Evolutionary conservation across 2,888 invertebrate genomes (phyloP).

Genomic region (Sipunculus nudus): DNA sequence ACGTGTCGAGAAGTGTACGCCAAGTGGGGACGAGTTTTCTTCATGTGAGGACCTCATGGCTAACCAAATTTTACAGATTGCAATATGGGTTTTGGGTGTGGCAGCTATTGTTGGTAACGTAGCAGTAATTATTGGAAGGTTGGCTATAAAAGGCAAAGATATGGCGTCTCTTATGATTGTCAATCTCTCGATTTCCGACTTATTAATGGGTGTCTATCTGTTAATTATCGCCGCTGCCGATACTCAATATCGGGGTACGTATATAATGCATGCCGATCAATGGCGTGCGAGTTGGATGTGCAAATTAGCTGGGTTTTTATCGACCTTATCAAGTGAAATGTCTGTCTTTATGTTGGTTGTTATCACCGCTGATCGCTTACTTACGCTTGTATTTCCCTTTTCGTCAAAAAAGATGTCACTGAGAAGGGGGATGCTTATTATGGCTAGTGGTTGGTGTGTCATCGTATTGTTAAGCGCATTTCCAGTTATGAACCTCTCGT

Average conservation of each 20-base stretch:
- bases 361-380: background rate
- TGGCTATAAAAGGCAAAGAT: background rate
- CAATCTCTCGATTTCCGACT: background rate
- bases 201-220: background rate
- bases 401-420: background rate
- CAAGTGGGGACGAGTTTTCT: background rate
- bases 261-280: background rate
- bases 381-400: background rate
- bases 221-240: background rate
- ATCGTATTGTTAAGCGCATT: background rate
- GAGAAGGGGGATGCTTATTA: background rate
- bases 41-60: too few relatives aligned
- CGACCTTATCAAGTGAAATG: background rate
- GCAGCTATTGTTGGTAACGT: background rate
- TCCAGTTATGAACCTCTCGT: background rate
- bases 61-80: background rate
- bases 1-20: background rate
- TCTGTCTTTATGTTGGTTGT: background rate
- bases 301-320: background rate
- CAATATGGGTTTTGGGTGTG: background rate
- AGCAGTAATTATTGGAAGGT: background rate
- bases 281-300: background rate
- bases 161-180: background rate
- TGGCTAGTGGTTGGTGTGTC: background rate
- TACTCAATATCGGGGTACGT: background rate